Percentiles rank a stretch among this genome's conserved stretches.
phyloP scores from a whole-genome alignment of 2,888 invertebrate species.

The Tuta absoluta region DNA sequence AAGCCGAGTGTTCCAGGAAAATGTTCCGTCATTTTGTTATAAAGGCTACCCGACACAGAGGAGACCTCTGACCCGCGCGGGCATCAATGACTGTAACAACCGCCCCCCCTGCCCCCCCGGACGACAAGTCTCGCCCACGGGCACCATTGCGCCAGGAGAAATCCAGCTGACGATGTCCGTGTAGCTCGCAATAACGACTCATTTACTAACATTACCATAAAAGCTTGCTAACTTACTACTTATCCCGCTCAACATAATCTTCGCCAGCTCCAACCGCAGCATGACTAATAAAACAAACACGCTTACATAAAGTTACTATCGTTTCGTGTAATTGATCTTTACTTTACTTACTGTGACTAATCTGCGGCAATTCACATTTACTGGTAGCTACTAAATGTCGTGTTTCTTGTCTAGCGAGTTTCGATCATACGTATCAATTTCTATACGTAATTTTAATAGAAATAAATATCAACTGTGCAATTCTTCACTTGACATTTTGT shows the following conservation, averaged over 20 bases:
- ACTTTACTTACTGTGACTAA: neutral
- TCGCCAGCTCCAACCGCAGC: neutral
- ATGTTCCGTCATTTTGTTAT: constrained; percentile 11
- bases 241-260: neutral
- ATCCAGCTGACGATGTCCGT: constrained; percentile 10
- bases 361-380: constrained; percentile 1
- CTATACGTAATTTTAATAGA: constrained; percentile 14
- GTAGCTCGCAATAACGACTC: constrained; percentile 1
- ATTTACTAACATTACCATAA: constrained; percentile 13
- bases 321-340: constrained; percentile 12
- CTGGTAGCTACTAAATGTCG: constrained; percentile 14
- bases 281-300: constrained; percentile 12
- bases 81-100: constrained; percentile 22
- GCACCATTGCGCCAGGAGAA: constrained; percentile 15
- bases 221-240: neutral
- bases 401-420: constrained; percentile 13
- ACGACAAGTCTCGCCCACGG: constrained; percentile 16
- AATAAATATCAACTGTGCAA: constrained; percentile 19
- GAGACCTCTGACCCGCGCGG: constrained; percentile 15
- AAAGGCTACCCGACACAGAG: constrained; percentile 3
- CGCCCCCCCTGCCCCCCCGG: neutral
- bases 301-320: constrained; percentile 6
- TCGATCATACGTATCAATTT: constrained; percentile 13
- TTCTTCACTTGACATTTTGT: constrained; percentile 25
- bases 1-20: neutral